Percentiles rank a stretch among this genome's conserved stretches.
These are phyloP conservation scores for Myathropa florea DNA, from an alignment of 2,888 invertebrate genomes.

Conservation along the genomic window DNA sequence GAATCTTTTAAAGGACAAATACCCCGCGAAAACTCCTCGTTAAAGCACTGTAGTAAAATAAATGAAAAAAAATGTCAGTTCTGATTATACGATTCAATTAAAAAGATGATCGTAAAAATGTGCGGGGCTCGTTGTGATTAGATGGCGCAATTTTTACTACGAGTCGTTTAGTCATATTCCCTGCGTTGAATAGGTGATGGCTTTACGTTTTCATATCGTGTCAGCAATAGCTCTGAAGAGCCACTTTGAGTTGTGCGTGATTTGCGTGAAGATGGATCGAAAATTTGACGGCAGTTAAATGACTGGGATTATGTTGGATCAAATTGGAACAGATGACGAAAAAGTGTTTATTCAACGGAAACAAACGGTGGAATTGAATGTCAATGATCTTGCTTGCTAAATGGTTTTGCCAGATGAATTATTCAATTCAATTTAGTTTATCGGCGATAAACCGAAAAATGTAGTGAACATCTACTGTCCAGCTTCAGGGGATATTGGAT, in stretches of 20 bases:
- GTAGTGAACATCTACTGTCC: too few relatives aligned
- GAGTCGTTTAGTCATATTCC: not conserved
- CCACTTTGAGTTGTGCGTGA: not conserved
- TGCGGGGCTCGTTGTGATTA: not conserved
- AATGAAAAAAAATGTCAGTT: too few relatives aligned
- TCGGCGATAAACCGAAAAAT: too few relatives aligned
- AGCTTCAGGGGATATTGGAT: too few relatives aligned
- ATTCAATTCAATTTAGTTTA: too few relatives aligned
- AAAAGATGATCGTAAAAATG: not conserved
- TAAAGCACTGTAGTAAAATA: too few relatives aligned
- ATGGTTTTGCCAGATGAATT: too few relatives aligned
- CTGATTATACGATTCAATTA: too few relatives aligned
- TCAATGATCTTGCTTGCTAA: not conserved
- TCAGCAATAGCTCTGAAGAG: not conserved
- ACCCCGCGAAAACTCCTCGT: too few relatives aligned
- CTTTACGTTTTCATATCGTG: not conserved
- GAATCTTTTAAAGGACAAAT: too few relatives aligned
- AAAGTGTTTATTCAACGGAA: not conserved
- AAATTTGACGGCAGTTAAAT: not conserved
- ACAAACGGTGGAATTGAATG: not conserved
- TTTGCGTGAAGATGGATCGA: not conserved
- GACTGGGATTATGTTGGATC: not conserved
- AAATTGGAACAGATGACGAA: not conserved
- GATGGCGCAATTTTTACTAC: not conserved
- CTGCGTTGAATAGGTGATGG: not conserved